A percentile compares a stretch with the other conserved stretches of the same genome.
phyloP scores from a whole-genome alignment of 2,797 vertebrate species.

The Scomberomorus guttatus region DNA sequence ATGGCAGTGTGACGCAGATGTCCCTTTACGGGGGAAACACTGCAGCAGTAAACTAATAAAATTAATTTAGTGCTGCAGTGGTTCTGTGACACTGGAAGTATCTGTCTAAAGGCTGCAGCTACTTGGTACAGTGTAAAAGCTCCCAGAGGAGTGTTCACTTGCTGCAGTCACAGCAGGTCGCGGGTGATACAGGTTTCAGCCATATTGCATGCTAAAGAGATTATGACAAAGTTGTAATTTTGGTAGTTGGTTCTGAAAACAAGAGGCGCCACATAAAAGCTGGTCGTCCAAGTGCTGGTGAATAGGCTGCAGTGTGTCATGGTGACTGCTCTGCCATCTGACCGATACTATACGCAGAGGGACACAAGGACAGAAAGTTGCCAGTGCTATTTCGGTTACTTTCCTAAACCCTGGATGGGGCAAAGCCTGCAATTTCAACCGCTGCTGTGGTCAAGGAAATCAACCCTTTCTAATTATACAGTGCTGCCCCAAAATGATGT shows the following conservation, averaged over 20 bases:
- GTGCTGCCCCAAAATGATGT: conserved; percentile 78
- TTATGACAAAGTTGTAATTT: conserved; percentile 81
- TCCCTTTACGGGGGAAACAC: neutral
- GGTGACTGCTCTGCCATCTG: conserved; percentile 74
- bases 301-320: conserved; percentile 69
- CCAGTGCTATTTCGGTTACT: conserved; percentile 81
- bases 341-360: conserved; percentile 76
- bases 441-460: conserved; percentile 84
- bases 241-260: conserved; percentile 79
- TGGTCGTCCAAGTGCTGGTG: conserved; percentile 63
- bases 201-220: conserved; percentile 76
- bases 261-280: conserved; percentile 83
- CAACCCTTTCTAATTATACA: conserved; percentile 87
- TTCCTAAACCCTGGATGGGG: conserved; percentile 73
- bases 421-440: conserved; percentile 85
- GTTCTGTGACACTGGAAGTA: neutral
- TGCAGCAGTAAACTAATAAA: neutral
- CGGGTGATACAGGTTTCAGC: conserved; percentile 60
- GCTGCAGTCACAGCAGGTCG: conserved; percentile 45
- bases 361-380: conserved; percentile 75
- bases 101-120: conserved; percentile 13
- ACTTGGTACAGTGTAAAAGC: conserved; percentile 21
- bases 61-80: no score
- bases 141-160: conserved; percentile 34
- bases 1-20: neutral